Evolutionary conservation across 2,888 invertebrate species (phyloP), one percentile per base, ranked within the genome.

Genomic region (Melieria picta): DNA sequence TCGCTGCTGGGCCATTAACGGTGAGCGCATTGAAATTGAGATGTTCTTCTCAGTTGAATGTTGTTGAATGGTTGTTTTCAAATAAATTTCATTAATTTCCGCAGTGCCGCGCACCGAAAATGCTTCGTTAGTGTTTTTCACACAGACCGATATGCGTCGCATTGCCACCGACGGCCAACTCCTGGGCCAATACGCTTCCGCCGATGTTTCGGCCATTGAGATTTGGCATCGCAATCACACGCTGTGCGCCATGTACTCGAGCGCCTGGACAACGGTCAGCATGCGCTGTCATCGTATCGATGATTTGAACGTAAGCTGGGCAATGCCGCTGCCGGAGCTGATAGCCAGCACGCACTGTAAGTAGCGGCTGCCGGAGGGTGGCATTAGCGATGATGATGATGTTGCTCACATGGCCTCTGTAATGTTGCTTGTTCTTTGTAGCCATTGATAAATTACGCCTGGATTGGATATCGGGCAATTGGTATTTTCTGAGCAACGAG

Each of bases 401-500:
- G 4, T 11, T 9, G 30, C 52, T 48, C 63, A 61, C 48, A 42
- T n/a, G 58, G 4, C 11, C 50, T 60, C 16, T 55, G 13, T 48
- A 7, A 50, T 72, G 60, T 62, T 65, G 50, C 71, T 64, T 69
- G 52, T 52, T 52, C 57, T 57, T 73, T 74, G 65, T 86, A 93
- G 93, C 91, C 76, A 92, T 95, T 76, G 91, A 91, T 76, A 92
- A 93, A 83, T 89, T 96, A 80, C 91, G 92, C 6, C 85, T 92
- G 76, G 96, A 97, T 88, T 97, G 96, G 96, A 88, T 95, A 71
- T 91, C 93, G 13, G 91, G 91, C 79, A 95, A 95, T 88, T 95
- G 95, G 94, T 97, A 95, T 88, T 90, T 95, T 83, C 88, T 92
- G 79, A 94, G 93, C 86, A 90, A 89, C 80, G 88, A 88, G 69